Base-by-base conservation (phyloP, 2,797 vertebrate species). In the Falco naumanni region DNA sequence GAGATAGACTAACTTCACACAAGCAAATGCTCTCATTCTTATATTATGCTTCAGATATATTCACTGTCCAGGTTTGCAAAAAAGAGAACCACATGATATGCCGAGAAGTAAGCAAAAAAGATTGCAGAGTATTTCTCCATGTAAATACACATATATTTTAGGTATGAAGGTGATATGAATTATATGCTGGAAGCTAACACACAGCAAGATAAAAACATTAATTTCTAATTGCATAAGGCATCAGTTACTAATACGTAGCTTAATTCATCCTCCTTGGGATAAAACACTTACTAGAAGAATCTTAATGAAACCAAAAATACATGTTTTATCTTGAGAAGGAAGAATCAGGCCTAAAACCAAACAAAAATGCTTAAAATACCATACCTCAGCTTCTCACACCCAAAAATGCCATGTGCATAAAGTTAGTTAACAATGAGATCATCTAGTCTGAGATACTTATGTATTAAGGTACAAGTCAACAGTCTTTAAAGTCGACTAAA, bases 191-290 rank as follows among this genome's bases (percentile, higher is more conserved):
- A 69, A 95, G 68, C 25, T 41, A 83, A 65, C 65, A 93, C 16
- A 76, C 4, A 83, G 41, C 29, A 66, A 74, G 47, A 71, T 14
- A 51, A 79, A 71, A 66, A 34, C 29, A 60, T 34, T 25, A 6
- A 71, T n/a, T 89, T 87, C 65, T 83, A 74, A 71, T 57, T 63
- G 59, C 89, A 78, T 95, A 95, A 90, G 87, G 94, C 95, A 96
- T 92, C 81, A 28, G 47, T 77, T 84, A 66, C 26, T 64, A 68
- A n/a, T 10, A 80, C 0, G 7, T 1, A 59, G 31, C 33, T 43
- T 33, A 69, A 79, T 45, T 86, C 41, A 77, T 50, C 83, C n/a
- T 80, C n/a, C 88, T 89, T 34, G 11, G 33, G 43, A 91, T 68
- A 92, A 87, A 87, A 71, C 15, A 51, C 43, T 66, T 41, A 56